Evolutionary conservation across 2,888 invertebrate species (phyloP), one percentile per base, ranked within the genome.

Genomic region (Morpho helenor): DNA sequence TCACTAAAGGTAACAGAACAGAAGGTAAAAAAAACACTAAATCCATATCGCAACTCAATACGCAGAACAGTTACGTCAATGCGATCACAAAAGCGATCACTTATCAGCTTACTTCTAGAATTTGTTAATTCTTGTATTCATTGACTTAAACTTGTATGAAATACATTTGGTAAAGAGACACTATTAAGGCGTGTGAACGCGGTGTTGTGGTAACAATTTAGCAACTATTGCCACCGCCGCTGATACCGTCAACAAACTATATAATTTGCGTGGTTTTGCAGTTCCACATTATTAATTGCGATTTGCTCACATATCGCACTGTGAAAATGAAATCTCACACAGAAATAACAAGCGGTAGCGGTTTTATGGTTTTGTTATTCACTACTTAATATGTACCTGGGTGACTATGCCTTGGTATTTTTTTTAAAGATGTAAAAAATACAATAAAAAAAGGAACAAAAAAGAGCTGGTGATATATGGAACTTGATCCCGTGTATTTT

Each of bases 191-290:
- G 63, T 60, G 63, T 60, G 63, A 63, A 63, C 51, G 39, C 8
- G 56, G 50, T 44, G 44, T 54, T 63, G 63, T 61, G 58, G 58
- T 58, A 63, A 63, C 41, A 52, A 47, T 61, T 60, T 59, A 51
- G 61, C 49, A 61, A 63, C 54, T 41, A 10, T 55, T 62, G 57
- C 57, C 48, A 43, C 54, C 47, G 49, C 16, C 40, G 52, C 40
- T 52, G 52, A 59, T 54, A 55, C 46, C 46, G 22, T 40, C 49
- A 47, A 9, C 39, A 48, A 45, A 45, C 10, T 45, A 52, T 56
- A 53, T 56, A 56, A 61, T 61, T 50, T 56, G 52, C 53, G 46
- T 45, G 47, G 56, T 43, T 56, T 53, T 22, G 43, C 54, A 43
- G 51, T 42, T 46, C 39, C 9, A 39, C 53, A 46, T 43, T 50